Base-by-base conservation (phyloP, 1,140 invertebrate species). In the Pissodes strobi region DNA sequence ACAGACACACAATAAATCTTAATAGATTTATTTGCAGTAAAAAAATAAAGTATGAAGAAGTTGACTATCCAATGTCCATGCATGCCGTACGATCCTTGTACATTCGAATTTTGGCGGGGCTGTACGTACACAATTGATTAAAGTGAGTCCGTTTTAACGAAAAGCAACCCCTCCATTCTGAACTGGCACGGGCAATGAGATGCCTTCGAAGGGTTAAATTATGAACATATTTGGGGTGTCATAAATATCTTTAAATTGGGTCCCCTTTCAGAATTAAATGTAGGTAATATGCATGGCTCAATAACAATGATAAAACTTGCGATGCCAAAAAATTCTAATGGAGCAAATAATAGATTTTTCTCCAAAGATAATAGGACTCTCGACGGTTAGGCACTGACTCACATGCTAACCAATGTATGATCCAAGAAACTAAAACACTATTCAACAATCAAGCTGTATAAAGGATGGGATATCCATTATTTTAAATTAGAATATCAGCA, bases 61-160 rank as follows among this genome's bases (percentile, higher is more conserved):
- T n/a, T n/a, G n/a, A n/a, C n/a, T n/a, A 27, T 27, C 25, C 25
- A 27, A n/a, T n/a, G 25, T 27, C 37, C 30, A 13, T 52, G 49
- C 49, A 52, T n/a, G 6, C 18, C 27, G 25, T 34, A 13, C 17
- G 15, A 9, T n/a, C 25, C 25, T n/a, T 27, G 21, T 39, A 39
- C 48, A 66, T 62, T 64, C 64, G 61, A 70, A 69, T 70, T 62
- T 72, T 70, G 69, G 55, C 61, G 59, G 37, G 51, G 53, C 71
- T 72, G 72, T 71, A 71, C 66, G 37, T 43, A 68, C 56, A 68
- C 67, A 73, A 73, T 73, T 73, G 72, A 73, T 73, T 73, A 73
- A 73, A 73, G 58, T 68, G 63, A 66, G 66, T 64, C 62, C 59
- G 37, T 39, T 53, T 23, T 34, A 57, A 64, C 66, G 48, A 57